These are phyloP conservation scores for Furcula furcula DNA, from an alignment of 2,888 invertebrate species.

Conservation along the genomic window DNA sequence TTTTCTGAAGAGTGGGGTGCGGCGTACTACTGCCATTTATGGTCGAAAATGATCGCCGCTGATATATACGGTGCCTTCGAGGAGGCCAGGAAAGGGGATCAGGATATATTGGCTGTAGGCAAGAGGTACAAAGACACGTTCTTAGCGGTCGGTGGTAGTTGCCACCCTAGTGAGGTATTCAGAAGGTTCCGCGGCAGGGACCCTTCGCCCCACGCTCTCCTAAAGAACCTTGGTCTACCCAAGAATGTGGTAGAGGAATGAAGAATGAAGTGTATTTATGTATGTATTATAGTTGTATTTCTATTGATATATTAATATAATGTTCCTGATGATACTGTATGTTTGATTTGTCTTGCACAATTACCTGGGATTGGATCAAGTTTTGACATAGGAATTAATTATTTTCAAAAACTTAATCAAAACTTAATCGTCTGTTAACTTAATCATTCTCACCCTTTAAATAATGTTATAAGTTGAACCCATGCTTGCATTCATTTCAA, in stretches of 20 bases:
- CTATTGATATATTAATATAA: conserved; percentile 51
- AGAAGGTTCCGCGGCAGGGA: conserved; percentile 95
- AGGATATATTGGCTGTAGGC: conserved; percentile 81
- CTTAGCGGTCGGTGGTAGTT: conserved; percentile 90
- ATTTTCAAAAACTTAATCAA: too few species aligned
- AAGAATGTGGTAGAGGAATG: conserved; percentile 57
- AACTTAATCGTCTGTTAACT: too few species aligned
- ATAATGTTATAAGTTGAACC: too few species aligned
- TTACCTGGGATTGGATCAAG: too few species aligned
- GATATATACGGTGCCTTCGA: conserved; percentile 94
- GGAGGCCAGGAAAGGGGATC: conserved; percentile 81
- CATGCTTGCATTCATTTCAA: too few species aligned
- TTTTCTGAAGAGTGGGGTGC: conserved; percentile 92
- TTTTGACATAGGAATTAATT: too few species aligned
- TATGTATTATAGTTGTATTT: conserved; percentile 47
- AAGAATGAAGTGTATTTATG: conserved; percentile 24
- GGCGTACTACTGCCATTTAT: conserved; percentile 91
- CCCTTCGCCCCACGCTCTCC: conserved; percentile 91
- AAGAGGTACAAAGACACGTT: conserved; percentile 91
- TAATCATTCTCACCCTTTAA: too few species aligned
- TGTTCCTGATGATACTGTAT: conserved; percentile 26
- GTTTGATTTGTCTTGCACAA: not conserved
- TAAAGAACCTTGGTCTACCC: conserved; percentile 83
- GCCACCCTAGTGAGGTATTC: conserved; percentile 92
- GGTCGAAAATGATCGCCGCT: conserved; percentile 95